phyloP scores from a whole-genome alignment of 2,113 vertebrate species.

The Coryphaenoides rupestris region DNA sequence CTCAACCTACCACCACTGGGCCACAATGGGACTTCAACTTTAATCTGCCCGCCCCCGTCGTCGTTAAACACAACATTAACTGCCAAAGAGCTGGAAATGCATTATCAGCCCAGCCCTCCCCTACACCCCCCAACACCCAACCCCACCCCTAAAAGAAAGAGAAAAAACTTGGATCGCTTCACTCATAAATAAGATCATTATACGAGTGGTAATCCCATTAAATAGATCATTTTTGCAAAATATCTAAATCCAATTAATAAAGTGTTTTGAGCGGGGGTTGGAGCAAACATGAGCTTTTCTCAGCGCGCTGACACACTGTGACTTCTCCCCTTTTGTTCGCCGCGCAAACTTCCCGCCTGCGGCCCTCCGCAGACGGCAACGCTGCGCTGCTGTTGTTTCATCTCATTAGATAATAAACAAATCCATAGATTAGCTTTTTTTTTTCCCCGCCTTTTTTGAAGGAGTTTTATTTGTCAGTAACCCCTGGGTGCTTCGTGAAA shows the following conservation, averaged over 20 bases:
- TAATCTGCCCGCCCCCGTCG: slow-evolving; percentile 80
- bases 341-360: too few relatives aligned
- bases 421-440: not conserved
- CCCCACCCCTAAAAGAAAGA: too few relatives aligned
- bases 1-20: slow-evolving; percentile 86
- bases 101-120: slow-evolving; percentile 77
- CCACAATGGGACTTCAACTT: slow-evolving; percentile 84
- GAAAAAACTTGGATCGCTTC: slow-evolving; percentile 85
- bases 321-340: slow-evolving; percentile 73
- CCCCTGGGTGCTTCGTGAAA: not conserved
- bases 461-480: not conserved
- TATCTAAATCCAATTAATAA: slow-evolving; percentile 99
- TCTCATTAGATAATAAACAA: not conserved
- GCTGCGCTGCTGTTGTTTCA: not conserved
- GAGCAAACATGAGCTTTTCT: slow-evolving; percentile 78
- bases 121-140: too few relatives aligned
- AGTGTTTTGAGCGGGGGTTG: slow-evolving; percentile 83
- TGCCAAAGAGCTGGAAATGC: slow-evolving; percentile 93
- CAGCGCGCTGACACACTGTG: slow-evolving; percentile 77
- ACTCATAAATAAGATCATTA: slow-evolving; percentile 98
- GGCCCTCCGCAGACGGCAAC: slow-evolving; percentile 48
- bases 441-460: not conserved
- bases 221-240: slow-evolving; percentile 99
- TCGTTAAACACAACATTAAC: slow-evolving; percentile 97
- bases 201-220: slow-evolving; percentile 98